A percentile compares a stretch with the other conserved stretches of the same genome.
phyloP scores from a whole-genome alignment of 1,140 invertebrate species.

The Diploscapter pachys region DNA sequence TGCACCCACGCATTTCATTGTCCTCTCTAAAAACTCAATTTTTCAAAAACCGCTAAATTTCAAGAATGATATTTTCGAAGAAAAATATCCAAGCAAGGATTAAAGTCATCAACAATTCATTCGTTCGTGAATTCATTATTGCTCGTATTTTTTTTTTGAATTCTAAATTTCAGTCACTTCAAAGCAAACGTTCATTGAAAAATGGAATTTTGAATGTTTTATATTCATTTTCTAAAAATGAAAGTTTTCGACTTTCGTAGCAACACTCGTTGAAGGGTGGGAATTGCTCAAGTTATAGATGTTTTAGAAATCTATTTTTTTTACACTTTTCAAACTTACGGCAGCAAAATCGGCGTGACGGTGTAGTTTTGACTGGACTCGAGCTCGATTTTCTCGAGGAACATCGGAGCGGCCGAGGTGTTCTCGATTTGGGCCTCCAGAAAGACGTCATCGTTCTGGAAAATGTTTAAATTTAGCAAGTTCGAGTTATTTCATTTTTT shows the following conservation, averaged over 20 bases:
- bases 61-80: background rate
- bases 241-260: background rate
- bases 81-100: background rate
- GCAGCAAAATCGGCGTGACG: constrained; percentile 4
- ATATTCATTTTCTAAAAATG: background rate
- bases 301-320: background rate
- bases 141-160: background rate
- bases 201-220: background rate
- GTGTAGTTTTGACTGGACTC: constrained; percentile 67
- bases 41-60: background rate
- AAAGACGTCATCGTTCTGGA: constrained; percentile 86
- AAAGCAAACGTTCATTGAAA: background rate
- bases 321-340: background rate
- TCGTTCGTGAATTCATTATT: background rate
- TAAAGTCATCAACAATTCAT: background rate
- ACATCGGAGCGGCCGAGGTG: constrained; percentile 81
- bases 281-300: background rate
- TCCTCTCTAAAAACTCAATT: constrained; percentile 13
- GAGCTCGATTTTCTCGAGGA: constrained; percentile 82
- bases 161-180: background rate
- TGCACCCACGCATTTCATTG: background rate
- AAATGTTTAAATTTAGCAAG: background rate
- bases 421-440: constrained; percentile 95
- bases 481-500: no score
- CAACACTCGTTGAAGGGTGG: background rate